These are phyloP conservation scores for Todiramphus chloris DNA, from an alignment of 2,113 vertebrate genomes.

Conservation along the genomic window DNA sequence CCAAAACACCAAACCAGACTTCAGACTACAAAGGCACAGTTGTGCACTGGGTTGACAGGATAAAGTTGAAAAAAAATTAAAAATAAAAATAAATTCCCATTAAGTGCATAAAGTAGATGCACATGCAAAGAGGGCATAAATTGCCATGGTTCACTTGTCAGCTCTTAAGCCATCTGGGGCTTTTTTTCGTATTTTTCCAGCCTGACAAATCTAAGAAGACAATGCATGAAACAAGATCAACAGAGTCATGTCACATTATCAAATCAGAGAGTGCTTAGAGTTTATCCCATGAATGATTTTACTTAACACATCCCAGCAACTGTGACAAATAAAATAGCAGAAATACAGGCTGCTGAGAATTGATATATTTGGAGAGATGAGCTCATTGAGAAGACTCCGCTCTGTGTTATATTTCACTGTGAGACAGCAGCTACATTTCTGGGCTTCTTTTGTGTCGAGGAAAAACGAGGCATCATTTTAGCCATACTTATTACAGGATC, in stretches of 20 bases:
- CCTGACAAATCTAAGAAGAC: slow-evolving; percentile 65
- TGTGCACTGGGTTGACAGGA: background rate
- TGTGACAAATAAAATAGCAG: background rate
- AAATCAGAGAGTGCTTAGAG: slow-evolving; percentile 4
- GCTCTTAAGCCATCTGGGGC: background rate
- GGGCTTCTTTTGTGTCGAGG: background rate
- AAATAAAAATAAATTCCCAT: background rate
- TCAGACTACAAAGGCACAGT: background rate
- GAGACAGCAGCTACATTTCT: background rate
- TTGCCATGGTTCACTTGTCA: slow-evolving; percentile 48
- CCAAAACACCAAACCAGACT: background rate
- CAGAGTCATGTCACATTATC: slow-evolving; percentile 56
- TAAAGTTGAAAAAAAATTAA: background rate
- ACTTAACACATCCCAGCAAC: slow-evolving; percentile 20
- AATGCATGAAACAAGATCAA: slow-evolving; percentile 62
- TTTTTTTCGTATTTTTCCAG: slow-evolving; percentile 22
- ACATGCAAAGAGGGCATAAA: background rate
- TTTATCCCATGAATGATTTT: slow-evolving; percentile 26
- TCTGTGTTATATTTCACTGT: background rate
- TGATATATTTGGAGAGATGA: background rate
- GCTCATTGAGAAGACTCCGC: background rate
- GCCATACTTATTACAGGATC: background rate
- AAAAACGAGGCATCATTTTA: slow-evolving; percentile 5
- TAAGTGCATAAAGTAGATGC: background rate
- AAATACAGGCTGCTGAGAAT: background rate